phyloP scores from a whole-genome alignment of 2,797 vertebrate species.

The Tokudaia tokunoshimensis region DNA sequence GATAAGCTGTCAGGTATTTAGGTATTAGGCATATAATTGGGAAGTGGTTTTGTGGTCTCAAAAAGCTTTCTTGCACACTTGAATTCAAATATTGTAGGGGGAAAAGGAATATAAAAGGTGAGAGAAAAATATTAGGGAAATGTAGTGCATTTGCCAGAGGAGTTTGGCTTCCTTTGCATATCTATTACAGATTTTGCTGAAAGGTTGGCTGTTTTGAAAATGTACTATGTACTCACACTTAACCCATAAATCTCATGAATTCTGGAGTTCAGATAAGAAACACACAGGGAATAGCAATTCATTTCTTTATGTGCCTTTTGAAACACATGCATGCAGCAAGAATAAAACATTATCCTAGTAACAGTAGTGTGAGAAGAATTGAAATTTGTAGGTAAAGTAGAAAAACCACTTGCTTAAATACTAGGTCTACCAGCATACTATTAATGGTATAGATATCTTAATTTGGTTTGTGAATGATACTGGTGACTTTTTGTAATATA shows the following conservation, averaged over 20 bases:
- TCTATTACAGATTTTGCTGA: conserved; percentile 54
- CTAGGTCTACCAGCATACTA: conserved; percentile 25
- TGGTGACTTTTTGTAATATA: background rate
- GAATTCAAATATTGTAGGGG: conserved; percentile 57
- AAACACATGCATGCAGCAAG: conserved; percentile 31
- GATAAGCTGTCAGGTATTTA: conserved; percentile 74
- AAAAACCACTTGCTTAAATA: background rate
- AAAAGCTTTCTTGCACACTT: conserved; percentile 70
- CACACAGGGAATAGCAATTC: conserved; percentile 56
- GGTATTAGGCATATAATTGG: conserved; percentile 73
- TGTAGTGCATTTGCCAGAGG: background rate
- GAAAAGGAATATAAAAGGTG: conserved; percentile 46
- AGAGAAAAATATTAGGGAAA: conserved; percentile 59
- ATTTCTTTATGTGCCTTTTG: conserved; percentile 57
- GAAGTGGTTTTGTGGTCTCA: conserved; percentile 68
- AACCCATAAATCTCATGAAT: conserved; percentile 68
- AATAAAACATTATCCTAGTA: conserved; percentile 70
- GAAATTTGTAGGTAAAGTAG: conserved; percentile 55
- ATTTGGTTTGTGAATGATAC: conserved; percentile 38
- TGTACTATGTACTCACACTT: conserved; percentile 67
- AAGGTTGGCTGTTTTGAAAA: conserved; percentile 66
- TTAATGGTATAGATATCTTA: conserved; percentile 54
- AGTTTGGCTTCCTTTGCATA: conserved; percentile 67
- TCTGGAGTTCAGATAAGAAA: conserved; percentile 68
- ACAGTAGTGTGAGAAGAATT: conserved; percentile 64